phyloP scores from a whole-genome alignment of 35 echinoderm and acorn worm genomes.

The Ophioderma brevispina region DNA sequence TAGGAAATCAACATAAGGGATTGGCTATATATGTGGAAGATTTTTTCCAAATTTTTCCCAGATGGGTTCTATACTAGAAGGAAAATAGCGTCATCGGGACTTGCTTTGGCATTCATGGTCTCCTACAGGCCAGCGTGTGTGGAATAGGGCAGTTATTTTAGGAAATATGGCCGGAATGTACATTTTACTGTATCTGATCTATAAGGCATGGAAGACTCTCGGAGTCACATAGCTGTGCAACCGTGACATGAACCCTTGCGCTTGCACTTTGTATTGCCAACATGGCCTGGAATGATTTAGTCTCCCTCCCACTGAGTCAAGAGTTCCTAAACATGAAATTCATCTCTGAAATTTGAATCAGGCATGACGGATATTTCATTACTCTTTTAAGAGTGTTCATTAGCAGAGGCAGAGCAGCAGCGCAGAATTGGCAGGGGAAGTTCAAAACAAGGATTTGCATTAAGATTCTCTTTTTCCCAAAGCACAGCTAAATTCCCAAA shows the following conservation, averaged over 20 bases:
- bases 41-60: neutral
- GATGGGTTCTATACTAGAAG: neutral
- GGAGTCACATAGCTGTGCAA: neutral
- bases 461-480: too few relatives aligned
- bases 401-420: too few relatives aligned
- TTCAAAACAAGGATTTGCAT: too few relatives aligned
- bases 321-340: too few relatives aligned
- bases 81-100: neutral
- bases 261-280: neutral
- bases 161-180: neutral
- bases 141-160: conserved; percentile 6
- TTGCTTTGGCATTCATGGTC: neutral
- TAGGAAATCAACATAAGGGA: neutral
- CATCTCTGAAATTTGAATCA: too few relatives aligned
- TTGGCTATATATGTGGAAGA: neutral
- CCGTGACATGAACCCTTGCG: neutral
- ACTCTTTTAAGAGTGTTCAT: too few relatives aligned
- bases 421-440: too few relatives aligned
- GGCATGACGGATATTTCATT: too few relatives aligned
- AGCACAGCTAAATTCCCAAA: too few relatives aligned
- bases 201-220: neutral
- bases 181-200: neutral
- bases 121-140: neutral
- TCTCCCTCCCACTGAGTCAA: too few relatives aligned
- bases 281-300: too few relatives aligned